Percentiles rank a stretch among this genome's conserved stretches.
phyloP scores from a whole-genome alignment of 2,113 vertebrate genomes.

The Elanoides forficatus region DNA sequence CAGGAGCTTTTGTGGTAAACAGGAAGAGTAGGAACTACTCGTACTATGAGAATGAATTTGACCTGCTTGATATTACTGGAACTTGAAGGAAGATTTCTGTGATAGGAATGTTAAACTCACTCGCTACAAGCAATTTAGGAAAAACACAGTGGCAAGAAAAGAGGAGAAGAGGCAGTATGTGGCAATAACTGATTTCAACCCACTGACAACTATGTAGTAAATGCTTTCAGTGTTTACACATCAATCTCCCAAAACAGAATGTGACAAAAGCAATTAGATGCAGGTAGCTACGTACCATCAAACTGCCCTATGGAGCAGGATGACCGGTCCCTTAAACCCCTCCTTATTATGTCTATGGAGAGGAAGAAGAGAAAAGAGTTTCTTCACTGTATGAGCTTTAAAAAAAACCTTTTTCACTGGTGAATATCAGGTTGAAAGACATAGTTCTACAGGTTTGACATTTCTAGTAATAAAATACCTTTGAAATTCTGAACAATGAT shows the following conservation, averaged over 20 bases:
- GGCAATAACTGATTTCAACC: not conserved
- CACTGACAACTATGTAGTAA: not conserved
- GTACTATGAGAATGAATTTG: not conserved
- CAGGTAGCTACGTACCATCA: not conserved
- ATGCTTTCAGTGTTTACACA: not conserved
- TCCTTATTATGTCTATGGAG: not conserved
- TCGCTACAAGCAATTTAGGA: not conserved
- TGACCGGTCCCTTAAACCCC: not conserved
- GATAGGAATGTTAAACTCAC: slow-evolving; percentile 4
- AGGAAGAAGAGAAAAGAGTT: not conserved
- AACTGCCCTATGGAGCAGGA: not conserved
- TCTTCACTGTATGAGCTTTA: not conserved
- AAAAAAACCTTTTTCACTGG: not conserved
- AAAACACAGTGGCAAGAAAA: not conserved
- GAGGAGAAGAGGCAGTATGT: not conserved
- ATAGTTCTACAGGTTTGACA: not conserved
- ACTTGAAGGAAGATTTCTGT: slow-evolving; percentile 9
- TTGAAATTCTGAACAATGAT: not conserved
- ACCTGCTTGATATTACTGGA: not conserved
- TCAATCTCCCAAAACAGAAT: not conserved
- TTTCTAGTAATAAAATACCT: not conserved
- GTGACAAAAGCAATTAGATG: not conserved
- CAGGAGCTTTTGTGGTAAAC: slow-evolving; percentile 1
- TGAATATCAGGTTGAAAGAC: not conserved
- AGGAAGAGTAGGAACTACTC: not conserved